Evolutionary conservation across 2,113 vertebrate genomes (phyloP).

Genomic region (Oryzias celebensis): DNA sequence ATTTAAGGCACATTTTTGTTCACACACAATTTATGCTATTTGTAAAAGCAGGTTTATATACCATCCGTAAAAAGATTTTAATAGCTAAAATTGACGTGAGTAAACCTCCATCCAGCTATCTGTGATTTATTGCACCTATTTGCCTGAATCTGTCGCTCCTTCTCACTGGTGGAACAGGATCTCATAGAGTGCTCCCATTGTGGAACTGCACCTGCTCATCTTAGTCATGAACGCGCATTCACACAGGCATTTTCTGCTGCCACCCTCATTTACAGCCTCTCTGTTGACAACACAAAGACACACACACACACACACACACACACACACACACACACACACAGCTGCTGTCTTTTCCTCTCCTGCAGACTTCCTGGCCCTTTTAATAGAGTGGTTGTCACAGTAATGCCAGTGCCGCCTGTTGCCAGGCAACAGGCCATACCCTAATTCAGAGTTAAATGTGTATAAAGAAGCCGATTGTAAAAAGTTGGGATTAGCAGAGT

Average conservation of each 20-base stretch:
- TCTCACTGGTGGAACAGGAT: conserved; percentile 41
- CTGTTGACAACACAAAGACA: conserved; percentile 2
- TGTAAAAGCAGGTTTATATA: no score
- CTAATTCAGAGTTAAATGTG: conserved; percentile 42
- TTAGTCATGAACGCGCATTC: conserved; percentile 29
- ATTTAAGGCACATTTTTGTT: no score
- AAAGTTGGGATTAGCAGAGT: conserved; percentile 9
- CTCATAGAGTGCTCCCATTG: conserved; percentile 55
- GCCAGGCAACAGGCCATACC: conserved; percentile 63
- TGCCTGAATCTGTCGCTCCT: neutral
- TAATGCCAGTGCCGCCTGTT: conserved; percentile 43
- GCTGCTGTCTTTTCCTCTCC: conserved; percentile 64
- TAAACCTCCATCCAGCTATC: no score
- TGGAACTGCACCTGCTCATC: conserved; percentile 70
- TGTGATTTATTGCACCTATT: neutral
- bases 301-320: conserved; percentile 10
- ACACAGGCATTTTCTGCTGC: conserved; percentile 29
- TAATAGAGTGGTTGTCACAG: conserved; percentile 61
- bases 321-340: conserved; percentile 35
- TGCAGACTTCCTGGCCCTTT: conserved; percentile 66
- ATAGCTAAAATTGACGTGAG: no score
- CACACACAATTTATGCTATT: no score
- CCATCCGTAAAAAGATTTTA: no score
- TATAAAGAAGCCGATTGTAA: conserved; percentile 31
- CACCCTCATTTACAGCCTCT: conserved; percentile 24